These are phyloP conservation scores for Notiomystis cincta DNA, from an alignment of 2,113 vertebrate genomes.

Conservation along the genomic window DNA sequence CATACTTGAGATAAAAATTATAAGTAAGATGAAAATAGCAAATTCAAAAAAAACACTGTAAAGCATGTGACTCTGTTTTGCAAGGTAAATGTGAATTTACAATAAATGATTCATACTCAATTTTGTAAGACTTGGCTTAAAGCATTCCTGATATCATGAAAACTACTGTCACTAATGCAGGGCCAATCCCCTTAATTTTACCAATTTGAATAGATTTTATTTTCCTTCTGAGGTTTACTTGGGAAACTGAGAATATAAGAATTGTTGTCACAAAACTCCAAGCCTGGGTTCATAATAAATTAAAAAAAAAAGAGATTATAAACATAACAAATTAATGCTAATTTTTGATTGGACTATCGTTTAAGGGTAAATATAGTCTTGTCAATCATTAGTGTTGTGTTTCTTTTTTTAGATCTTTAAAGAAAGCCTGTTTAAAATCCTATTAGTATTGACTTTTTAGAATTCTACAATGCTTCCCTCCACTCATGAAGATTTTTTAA, in stretches of 20 bases:
- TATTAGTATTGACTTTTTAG: not conserved
- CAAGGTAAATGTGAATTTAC: not conserved
- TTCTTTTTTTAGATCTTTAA: not conserved
- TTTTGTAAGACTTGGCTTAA: not conserved
- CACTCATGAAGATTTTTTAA: not conserved
- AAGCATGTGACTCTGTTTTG: not conserved
- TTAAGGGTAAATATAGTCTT: not conserved
- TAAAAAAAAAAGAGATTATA: not conserved
- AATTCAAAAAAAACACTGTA: not conserved
- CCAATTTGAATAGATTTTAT: not conserved
- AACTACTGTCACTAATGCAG: not conserved
- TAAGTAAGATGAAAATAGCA: not conserved
- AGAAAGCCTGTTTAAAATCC: not conserved
- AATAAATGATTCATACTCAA: not conserved
- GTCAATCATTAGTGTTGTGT: not conserved
- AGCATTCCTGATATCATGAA: not conserved
- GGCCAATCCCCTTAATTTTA: not conserved
- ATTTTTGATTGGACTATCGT: not conserved
- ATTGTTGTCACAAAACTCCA: not conserved
- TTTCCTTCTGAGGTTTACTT: not conserved
- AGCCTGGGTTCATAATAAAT: not conserved
- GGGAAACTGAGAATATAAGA: not conserved
- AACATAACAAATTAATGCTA: rapidly evolving
- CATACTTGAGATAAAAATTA: not conserved
- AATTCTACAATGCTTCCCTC: not conserved